Conservation (phyloP, 2,888 invertebrate species). For the Ennomos erosarius region DNA sequence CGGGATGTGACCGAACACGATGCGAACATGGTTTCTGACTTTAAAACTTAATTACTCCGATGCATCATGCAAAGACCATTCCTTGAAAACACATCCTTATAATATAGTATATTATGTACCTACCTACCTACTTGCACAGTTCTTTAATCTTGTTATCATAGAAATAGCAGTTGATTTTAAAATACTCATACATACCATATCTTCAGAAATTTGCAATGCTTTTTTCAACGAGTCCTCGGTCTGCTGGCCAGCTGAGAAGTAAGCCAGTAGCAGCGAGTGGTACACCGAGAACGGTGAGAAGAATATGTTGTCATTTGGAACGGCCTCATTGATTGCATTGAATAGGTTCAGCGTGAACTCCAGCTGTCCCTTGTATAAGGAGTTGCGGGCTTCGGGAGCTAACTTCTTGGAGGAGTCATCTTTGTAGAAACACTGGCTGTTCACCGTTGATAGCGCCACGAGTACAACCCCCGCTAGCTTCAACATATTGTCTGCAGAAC, state of each 20-base stretch:
- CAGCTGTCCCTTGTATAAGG: conserved; percentile 80
- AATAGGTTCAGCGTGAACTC: conserved; percentile 90
- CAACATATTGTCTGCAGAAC: conserved; percentile 63
- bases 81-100: too few species aligned
- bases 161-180: neutral
- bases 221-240: conserved; percentile 88
- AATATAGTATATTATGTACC: too few species aligned
- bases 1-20: too few species aligned
- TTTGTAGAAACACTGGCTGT: conserved; percentile 76
- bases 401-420: conserved; percentile 76
- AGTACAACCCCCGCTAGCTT: conserved; percentile 55
- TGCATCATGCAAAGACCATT: too few species aligned
- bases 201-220: conserved; percentile 85
- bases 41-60: too few species aligned
- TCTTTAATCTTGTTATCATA: neutral
- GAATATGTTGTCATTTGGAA: conserved; percentile 91
- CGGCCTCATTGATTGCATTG: conserved; percentile 87
- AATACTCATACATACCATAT: conserved; percentile 77
- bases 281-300: conserved; percentile 95
- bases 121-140: too few species aligned
- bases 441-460: conserved; percentile 58
- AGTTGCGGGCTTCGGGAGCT: conserved; percentile 64
- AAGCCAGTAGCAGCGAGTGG: conserved; percentile 91
- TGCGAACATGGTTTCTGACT: too few species aligned
- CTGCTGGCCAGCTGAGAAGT: conserved; percentile 89